These are phyloP conservation scores for Coptodon bakossiorum DNA, from an alignment of 2,113 vertebrate genomes.

Conservation along the genomic window DNA sequence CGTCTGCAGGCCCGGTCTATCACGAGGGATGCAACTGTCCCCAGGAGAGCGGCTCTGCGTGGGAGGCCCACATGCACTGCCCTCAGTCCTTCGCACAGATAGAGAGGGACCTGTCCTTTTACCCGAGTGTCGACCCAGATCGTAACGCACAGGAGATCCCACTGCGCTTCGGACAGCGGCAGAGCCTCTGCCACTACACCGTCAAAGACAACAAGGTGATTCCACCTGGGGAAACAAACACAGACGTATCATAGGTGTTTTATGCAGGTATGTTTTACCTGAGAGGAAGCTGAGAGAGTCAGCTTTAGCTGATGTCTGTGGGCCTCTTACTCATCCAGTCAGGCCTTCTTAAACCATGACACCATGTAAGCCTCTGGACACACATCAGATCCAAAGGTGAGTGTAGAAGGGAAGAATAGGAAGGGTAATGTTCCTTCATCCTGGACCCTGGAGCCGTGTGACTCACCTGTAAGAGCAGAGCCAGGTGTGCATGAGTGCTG, in stretches of 20 bases:
- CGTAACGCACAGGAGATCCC: constrained; percentile 85
- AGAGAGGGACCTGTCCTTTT: constrained; percentile 79
- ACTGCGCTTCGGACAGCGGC: constrained; percentile 87
- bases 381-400: neutral
- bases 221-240: neutral
- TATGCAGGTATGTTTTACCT: neutral
- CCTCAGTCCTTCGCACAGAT: constrained; percentile 83
- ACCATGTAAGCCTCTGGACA: neutral
- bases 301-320: neutral
- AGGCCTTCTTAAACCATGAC: neutral
- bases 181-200: constrained; percentile 97
- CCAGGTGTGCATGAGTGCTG: neutral
- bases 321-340: neutral
- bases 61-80: constrained; percentile 87
- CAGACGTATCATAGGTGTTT: neutral
- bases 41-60: constrained; percentile 71
- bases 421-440: neutral
- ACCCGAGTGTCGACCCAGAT: constrained; percentile 79
- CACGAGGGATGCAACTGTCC: constrained; percentile 94
- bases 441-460: neutral
- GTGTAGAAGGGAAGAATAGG: neutral
- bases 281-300: neutral
- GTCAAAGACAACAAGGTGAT: constrained; percentile 89
- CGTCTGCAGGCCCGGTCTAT: constrained; percentile 80
- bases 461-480: neutral